Evolutionary conservation across 2,797 vertebrate species (phyloP).

Genomic region (Sebastes hopkinsi): DNA sequence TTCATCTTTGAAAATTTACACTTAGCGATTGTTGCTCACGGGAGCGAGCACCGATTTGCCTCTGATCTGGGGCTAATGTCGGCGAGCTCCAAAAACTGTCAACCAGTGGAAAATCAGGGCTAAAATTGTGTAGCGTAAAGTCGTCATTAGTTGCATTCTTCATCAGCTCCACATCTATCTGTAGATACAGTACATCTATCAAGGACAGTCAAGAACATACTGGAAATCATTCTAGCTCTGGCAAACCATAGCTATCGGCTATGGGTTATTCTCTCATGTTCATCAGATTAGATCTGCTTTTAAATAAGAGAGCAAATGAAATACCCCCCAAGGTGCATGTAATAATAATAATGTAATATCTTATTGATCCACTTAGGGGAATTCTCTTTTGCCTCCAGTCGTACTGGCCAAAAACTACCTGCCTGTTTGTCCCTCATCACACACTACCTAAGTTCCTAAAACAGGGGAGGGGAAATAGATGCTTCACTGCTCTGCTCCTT

Average conservation of each 20-base stretch:
- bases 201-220: conserved; percentile 9
- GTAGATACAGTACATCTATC: conserved; percentile 6
- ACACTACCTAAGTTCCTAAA: conserved; percentile 12
- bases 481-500: conserved; percentile 27
- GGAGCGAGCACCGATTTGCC: not conserved
- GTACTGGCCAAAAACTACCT: not conserved
- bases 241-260: not conserved
- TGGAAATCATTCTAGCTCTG: not conserved
- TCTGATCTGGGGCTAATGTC: not conserved
- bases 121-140: not conserved
- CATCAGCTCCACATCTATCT: conserved; percentile 16
- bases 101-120: not conserved
- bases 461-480: conserved; percentile 22
- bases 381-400: conserved; percentile 18
- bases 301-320: conserved; percentile 27
- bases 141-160: conserved; percentile 4
- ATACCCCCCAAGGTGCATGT: not conserved
- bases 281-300: conserved; percentile 27
- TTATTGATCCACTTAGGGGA: conserved; percentile 35
- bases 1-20: not conserved
- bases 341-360: conserved; percentile 45
- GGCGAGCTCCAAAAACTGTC: not conserved
- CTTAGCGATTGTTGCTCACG: not conserved
- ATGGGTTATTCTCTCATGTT: conserved; percentile 10
- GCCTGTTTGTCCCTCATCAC: conserved; percentile 14